These are phyloP conservation scores for Clavelina lepadiformis DNA, from an alignment of 23 tunicate species.

Conservation along the genomic window DNA sequence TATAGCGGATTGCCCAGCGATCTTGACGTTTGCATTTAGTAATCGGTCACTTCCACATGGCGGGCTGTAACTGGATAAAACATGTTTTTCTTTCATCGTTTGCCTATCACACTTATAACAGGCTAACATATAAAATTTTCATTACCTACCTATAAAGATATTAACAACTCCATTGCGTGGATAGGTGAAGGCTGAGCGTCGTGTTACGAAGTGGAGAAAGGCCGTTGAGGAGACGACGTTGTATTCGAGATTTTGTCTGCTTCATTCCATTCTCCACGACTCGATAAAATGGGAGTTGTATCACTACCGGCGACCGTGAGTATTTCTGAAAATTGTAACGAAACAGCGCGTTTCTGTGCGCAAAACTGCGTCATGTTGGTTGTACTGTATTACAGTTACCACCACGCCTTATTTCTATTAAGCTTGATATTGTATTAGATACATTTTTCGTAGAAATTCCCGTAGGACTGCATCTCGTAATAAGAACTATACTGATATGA, in stretches of 20 bases:
- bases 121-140: too few species aligned
- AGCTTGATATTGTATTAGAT: not conserved
- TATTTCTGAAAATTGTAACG: too few species aligned
- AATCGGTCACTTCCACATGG: too few species aligned
- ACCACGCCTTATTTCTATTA: not conserved
- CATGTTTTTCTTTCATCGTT: too few species aligned
- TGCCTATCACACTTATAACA: too few species aligned
- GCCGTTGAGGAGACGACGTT: constrained; percentile 47
- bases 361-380: too few species aligned
- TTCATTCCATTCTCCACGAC: constrained; percentile 46
- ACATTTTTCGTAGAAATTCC: constrained; percentile 1
- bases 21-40: too few species aligned
- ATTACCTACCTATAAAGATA: too few species aligned
- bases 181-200: constrained; percentile 50
- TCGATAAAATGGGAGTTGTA: constrained; percentile 71
- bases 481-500: constrained; percentile 45
- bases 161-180: too few species aligned
- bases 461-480: constrained; percentile 24
- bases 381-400: not conserved
- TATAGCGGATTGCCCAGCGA: too few species aligned
- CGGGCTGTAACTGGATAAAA: too few species aligned
- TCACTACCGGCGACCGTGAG: constrained; percentile 43
- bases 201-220: constrained; percentile 34
- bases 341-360: too few species aligned
- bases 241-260: constrained; percentile 38